Evolutionary conservation across 2,113 vertebrate genomes (phyloP).

Genomic region (Eulemur macaco): DNA sequence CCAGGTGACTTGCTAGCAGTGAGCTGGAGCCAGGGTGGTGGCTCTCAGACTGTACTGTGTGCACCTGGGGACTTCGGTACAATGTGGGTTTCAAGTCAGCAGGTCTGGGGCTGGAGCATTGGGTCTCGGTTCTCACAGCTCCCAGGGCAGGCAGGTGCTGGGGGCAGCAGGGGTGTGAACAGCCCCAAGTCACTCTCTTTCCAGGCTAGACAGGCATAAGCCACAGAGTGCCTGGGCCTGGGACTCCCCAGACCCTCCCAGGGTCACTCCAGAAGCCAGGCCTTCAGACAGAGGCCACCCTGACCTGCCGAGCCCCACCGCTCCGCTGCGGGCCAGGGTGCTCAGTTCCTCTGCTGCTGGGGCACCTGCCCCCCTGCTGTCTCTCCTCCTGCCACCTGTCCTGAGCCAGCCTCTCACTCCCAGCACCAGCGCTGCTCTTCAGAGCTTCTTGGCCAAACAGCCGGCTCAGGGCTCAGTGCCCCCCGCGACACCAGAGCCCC

Average conservation of each 20-base stretch:
- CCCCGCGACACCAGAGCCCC: neutral
- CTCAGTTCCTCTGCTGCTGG: too few relatives aligned
- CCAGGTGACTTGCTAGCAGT: rapidly evolving
- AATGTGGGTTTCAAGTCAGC: too few relatives aligned
- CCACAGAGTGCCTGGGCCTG: rapidly evolving
- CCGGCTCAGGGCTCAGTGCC: neutral
- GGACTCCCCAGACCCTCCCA: rapidly evolving
- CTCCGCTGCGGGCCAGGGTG: rapidly evolving
- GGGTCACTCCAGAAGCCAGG: rapidly evolving
- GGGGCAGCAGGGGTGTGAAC: neutral
- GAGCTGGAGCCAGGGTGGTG: rapidly evolving
- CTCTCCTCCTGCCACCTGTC: neutral
- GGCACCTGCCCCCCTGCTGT: rapidly evolving
- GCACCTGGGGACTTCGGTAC: neutral
- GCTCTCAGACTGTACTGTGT: rapidly evolving
- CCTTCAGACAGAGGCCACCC: neutral
- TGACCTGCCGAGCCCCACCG: rapidly evolving
- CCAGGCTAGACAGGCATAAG: neutral
- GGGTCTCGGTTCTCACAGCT: rapidly evolving
- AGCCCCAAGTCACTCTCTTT: too few relatives aligned
- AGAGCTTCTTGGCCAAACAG: neutral
- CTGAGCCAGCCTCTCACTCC: rapidly evolving
- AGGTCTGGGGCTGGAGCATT: neutral
- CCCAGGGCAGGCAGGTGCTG: rapidly evolving
- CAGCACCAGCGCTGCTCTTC: neutral